A percentile compares a stretch with the other conserved stretches of the same genome.
Evolutionary conservation across 2,888 invertebrate genomes (phyloP).

Genomic region (Apodemia hepburni): DNA sequence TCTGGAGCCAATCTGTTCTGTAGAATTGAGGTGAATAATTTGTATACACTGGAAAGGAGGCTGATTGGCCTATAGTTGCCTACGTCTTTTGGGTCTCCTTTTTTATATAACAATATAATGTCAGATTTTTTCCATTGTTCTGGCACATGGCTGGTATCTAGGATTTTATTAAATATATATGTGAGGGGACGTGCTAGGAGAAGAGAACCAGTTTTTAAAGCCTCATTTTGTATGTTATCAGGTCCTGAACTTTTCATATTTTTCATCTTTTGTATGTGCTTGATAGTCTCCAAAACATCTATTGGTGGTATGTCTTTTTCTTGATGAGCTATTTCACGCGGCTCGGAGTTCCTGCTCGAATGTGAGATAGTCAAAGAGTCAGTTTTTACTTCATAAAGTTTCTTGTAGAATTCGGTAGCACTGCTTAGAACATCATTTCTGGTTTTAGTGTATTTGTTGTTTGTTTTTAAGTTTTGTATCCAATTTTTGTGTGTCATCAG

Average conservation of each 20-base stretch:
- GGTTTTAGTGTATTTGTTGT: constrained; percentile 22
- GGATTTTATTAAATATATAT: constrained; percentile 18
- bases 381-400: constrained; percentile 15
- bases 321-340: not conserved
- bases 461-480: constrained; percentile 18
- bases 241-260: constrained; percentile 30
- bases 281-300: constrained; percentile 23
- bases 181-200: constrained; percentile 25
- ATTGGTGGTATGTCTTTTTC: not conserved
- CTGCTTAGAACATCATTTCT: constrained; percentile 22
- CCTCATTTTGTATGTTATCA: constrained; percentile 31
- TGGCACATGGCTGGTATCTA: constrained; percentile 15
- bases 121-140: constrained; percentile 20
- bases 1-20: constrained; percentile 5
- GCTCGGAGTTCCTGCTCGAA: too few relatives aligned
- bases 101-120: constrained; percentile 22
- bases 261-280: constrained; percentile 28
- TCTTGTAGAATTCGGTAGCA: constrained; percentile 15
- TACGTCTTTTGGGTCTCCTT: constrained; percentile 21
- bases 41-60: constrained; percentile 23
- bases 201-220: constrained; percentile 26
- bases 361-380: not conserved
- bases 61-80: constrained; percentile 25
- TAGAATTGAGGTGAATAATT: constrained; percentile 23
- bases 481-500: constrained; percentile 20